These are phyloP conservation scores for Chironomus tentans DNA, from an alignment of 2,888 invertebrate genomes.

Conservation along the genomic window DNA sequence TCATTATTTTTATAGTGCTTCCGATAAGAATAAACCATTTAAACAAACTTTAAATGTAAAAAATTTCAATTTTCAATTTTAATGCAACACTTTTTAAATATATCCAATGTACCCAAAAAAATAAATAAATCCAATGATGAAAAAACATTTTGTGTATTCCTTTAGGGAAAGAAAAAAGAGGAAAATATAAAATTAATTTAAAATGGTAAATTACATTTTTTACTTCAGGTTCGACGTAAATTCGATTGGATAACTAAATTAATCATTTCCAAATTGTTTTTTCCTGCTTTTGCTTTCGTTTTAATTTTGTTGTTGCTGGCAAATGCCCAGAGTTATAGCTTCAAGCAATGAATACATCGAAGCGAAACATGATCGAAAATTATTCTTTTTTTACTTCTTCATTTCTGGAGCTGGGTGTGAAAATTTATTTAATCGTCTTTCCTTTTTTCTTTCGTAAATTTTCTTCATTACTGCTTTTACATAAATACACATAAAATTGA, in stretches of 20 bases:
- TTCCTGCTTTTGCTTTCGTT: background rate
- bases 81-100: too few relatives aligned
- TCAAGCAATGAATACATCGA: too few relatives aligned
- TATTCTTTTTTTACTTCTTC: background rate
- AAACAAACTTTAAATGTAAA: too few relatives aligned
- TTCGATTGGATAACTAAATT: conserved; percentile 25
- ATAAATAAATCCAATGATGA: background rate
- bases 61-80: too few relatives aligned
- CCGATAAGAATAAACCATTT: too few relatives aligned
- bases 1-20: too few relatives aligned
- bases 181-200: conserved; percentile 23
- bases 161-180: background rate
- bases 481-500: background rate
- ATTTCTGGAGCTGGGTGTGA: background rate
- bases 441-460: background rate
- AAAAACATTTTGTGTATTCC: too few relatives aligned
- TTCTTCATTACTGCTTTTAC: background rate
- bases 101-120: too few relatives aligned
- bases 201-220: conserved; percentile 26
- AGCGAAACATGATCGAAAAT: background rate
- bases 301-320: background rate
- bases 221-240: conserved; percentile 19
- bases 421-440: conserved; percentile 2
- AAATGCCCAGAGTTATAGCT: too few relatives aligned
- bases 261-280: conserved; percentile 27